Conservation (phyloP, 2,113 vertebrate genomes). For the Azemiops feae region DNA sequence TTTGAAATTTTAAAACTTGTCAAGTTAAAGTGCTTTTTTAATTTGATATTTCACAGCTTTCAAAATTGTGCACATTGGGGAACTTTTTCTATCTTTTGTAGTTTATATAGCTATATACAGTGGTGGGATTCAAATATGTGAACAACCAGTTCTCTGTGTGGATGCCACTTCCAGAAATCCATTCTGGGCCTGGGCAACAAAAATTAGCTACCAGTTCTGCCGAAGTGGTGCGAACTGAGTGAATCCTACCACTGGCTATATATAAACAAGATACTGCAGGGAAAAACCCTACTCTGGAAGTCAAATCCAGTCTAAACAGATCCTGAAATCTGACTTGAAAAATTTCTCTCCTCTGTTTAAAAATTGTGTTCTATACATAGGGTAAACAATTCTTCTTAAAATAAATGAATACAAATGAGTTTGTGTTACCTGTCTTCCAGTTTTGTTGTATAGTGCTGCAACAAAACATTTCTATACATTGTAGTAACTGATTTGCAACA, state of each 20-base stretch:
- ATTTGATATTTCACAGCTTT: constrained; percentile 17
- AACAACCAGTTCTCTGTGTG: no score
- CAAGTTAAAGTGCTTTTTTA: constrained; percentile 31
- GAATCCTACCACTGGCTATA: no score
- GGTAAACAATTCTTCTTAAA: constrained; percentile 11
- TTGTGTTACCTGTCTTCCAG: constrained; percentile 1
- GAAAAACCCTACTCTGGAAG: background rate
- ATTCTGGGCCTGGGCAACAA: no score
- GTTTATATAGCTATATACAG: constrained; percentile 1
- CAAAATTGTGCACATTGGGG: constrained; percentile 3
- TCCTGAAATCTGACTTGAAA: background rate
- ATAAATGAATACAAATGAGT: background rate
- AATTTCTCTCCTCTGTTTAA: constrained; percentile 26
- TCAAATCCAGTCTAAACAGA: constrained; percentile 45
- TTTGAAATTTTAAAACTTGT: background rate
- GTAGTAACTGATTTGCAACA: background rate
- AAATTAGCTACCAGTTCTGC: no score
- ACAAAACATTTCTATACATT: background rate
- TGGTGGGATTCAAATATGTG: no score
- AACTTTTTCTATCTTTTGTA: constrained; percentile 8
- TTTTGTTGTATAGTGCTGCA: constrained; percentile 6
- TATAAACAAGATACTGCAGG: constrained; percentile 1
- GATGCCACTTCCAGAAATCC: no score
- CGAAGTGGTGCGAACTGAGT: no score
- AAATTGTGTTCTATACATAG: constrained; percentile 19